Evolutionary conservation across 2,888 invertebrate species (phyloP).

Genomic region (Lithophane socia): DNA sequence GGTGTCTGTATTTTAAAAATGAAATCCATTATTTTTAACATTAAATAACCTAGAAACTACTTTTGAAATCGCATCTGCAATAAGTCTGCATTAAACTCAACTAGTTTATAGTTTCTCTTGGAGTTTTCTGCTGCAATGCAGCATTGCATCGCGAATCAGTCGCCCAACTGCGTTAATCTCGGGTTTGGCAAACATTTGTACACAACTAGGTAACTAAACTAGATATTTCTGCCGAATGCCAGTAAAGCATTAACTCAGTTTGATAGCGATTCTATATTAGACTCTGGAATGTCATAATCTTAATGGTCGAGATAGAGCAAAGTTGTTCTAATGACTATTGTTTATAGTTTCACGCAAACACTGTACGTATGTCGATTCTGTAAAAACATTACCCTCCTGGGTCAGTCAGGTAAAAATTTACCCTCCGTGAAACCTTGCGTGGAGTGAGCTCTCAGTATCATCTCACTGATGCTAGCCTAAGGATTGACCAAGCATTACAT

Average conservation of each 20-base stretch:
- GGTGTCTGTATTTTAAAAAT: background rate
- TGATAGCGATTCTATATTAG: slow-evolving; percentile 33
- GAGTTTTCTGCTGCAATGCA: slow-evolving; percentile 70
- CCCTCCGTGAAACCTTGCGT: too few species aligned
- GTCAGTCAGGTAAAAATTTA: too few species aligned
- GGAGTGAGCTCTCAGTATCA: too few species aligned
- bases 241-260: slow-evolving; percentile 44
- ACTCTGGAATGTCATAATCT: background rate
- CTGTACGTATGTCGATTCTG: too few species aligned
- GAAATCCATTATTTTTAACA: background rate
- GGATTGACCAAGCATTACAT: too few species aligned
- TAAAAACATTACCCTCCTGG: too few species aligned
- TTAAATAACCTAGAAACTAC: background rate
- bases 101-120: slow-evolving; percentile 33
- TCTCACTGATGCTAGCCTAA: too few species aligned
- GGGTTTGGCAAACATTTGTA: slow-evolving; percentile 67
- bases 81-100: slow-evolving; percentile 38
- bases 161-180: slow-evolving; percentile 60
- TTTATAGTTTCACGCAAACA: background rate
- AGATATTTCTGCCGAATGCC: slow-evolving; percentile 32
- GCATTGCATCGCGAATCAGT: slow-evolving; percentile 60
- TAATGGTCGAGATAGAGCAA: background rate
- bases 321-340: background rate
- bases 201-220: slow-evolving; percentile 18
- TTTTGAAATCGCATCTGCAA: slow-evolving; percentile 24